phyloP scores from a whole-genome alignment of 2,113 vertebrate genomes.

The Lasiurus borealis region DNA sequence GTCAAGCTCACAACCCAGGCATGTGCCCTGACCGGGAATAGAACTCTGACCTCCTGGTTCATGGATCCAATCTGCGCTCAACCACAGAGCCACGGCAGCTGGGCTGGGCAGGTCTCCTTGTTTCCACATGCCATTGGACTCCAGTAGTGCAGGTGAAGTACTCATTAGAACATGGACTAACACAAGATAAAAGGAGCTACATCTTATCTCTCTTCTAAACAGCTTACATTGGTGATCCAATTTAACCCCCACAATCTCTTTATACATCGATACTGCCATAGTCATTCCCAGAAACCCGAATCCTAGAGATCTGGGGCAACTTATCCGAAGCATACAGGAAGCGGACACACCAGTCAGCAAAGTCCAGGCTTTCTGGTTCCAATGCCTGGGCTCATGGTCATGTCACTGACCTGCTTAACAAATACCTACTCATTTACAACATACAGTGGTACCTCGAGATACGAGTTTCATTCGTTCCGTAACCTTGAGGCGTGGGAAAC shows the following conservation, averaged over 20 bases:
- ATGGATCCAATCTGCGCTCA: no score
- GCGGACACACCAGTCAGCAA: not conserved
- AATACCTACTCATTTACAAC: conserved; percentile 7
- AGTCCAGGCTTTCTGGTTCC: not conserved
- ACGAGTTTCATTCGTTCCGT: no score
- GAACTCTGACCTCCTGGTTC: no score
- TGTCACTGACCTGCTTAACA: not conserved
- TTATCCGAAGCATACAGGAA: conserved; percentile 33
- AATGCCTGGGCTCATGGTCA: not conserved
- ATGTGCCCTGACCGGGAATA: no score
- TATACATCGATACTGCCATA: not conserved
- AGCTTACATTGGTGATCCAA: not conserved
- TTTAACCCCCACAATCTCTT: not conserved
- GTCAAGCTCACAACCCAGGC: no score
- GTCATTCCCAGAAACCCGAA: conserved; percentile 24
- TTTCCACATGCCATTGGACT: conserved; percentile 9
- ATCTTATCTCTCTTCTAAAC: conserved; percentile 19
- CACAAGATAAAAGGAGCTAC: conserved; percentile 10
- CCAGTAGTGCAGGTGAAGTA: not conserved
- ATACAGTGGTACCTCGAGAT: not conserved
- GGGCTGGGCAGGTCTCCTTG: not conserved
- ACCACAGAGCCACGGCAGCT: no score
- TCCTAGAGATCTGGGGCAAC: conserved; percentile 1
- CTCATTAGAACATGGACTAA: not conserved
- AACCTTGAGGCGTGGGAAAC: no score